Percentiles rank a stretch among this genome's conserved stretches.
These are phyloP conservation scores for Tipula lateralis DNA, from an alignment of 2,888 invertebrate genomes.

Conservation along the genomic window DNA sequence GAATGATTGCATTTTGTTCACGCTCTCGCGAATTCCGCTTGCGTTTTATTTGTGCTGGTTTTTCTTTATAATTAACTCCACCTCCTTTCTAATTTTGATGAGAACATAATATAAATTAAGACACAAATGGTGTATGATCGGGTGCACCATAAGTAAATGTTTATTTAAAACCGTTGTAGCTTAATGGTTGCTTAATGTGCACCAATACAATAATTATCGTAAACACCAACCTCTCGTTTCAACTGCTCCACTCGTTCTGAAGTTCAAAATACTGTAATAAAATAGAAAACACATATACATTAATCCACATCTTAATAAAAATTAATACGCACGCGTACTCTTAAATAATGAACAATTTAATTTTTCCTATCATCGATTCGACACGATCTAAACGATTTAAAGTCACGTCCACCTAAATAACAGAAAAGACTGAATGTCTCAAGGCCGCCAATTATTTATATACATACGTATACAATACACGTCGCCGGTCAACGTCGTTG, in stretches of 20 bases:
- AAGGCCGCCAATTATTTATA: background rate
- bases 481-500: background rate
- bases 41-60: background rate
- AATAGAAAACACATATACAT: background rate
- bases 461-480: background rate
- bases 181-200: background rate
- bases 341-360: background rate
- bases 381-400: background rate
- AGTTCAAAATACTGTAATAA: background rate
- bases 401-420: constrained; percentile 14
- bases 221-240: background rate
- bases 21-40: background rate
- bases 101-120: background rate
- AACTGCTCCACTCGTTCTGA: background rate
- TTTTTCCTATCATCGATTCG: background rate
- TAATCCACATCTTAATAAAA: background rate
- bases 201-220: too few relatives aligned
- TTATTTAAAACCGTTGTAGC: background rate
- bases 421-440: background rate
- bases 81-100: background rate
- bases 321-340: background rate
- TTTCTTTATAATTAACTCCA: background rate
- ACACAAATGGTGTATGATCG: background rate
- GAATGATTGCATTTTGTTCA: background rate
- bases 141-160: background rate